A percentile compares a stretch with the other conserved stretches of the same genome.
These are phyloP conservation scores for Picathartes gymnocephalus DNA, from an alignment of 2,113 vertebrate genomes.

Conservation along the genomic window DNA sequence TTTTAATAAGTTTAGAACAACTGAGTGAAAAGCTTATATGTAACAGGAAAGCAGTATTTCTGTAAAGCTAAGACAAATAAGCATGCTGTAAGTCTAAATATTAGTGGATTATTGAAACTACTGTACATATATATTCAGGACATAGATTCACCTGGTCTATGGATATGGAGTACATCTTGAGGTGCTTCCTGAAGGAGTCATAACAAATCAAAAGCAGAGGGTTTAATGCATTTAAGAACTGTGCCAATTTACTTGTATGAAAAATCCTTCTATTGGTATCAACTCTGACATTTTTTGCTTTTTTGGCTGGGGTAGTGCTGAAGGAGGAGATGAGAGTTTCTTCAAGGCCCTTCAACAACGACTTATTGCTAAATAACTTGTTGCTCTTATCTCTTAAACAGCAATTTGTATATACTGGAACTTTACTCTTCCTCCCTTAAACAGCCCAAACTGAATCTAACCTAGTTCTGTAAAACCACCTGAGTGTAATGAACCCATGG, in stretches of 20 bases:
- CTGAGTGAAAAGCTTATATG: constrained; percentile 60
- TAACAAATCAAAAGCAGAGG: background rate
- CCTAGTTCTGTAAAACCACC: background rate
- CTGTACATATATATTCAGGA: constrained; percentile 24
- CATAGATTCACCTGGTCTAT: constrained; percentile 14
- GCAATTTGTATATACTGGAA: background rate
- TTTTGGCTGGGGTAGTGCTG: background rate
- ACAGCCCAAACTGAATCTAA: background rate
- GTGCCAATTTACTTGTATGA: background rate
- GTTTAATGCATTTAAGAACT: background rate
- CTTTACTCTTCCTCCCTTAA: background rate
- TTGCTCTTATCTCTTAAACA: background rate
- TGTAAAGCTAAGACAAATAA: constrained; percentile 60
- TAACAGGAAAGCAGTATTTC: constrained; percentile 69
- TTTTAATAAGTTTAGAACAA: constrained; percentile 79
- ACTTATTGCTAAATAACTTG: background rate
- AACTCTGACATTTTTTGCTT: constrained; percentile 63
- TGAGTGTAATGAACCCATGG: background rate
- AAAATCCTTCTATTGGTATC: constrained; percentile 37
- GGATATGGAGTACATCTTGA: constrained; percentile 64
- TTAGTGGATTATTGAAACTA: constrained; percentile 69
- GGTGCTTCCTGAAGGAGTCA: constrained; percentile 61
- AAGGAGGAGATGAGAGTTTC: background rate
- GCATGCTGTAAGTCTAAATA: constrained; percentile 75
- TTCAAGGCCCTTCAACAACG: background rate